Evolutionary conservation across 2,113 vertebrate genomes (phyloP).

Genomic region (Salvelinus fontinalis): DNA sequence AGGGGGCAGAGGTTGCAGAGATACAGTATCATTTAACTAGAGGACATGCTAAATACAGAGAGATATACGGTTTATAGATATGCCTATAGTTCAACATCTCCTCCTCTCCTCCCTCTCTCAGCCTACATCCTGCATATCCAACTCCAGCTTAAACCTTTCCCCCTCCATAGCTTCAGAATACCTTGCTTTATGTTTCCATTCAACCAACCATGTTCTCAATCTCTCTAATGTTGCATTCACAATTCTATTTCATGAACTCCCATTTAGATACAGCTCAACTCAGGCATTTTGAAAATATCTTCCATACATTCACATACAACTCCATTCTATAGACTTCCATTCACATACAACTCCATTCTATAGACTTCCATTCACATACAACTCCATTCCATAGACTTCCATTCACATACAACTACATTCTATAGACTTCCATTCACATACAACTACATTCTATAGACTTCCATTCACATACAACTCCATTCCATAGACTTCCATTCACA

Average conservation of each 20-base stretch:
- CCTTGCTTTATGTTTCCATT: conserved; percentile 24
- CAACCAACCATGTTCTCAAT: not conserved
- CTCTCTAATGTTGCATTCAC: not conserved
- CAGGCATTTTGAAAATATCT: conserved; percentile 20
- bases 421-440: not conserved
- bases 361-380: not conserved
- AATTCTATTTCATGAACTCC: conserved; percentile 8
- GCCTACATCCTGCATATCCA: not conserved
- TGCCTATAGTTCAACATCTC: not conserved
- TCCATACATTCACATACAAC: not conserved
- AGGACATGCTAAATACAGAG: not conserved
- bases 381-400: not conserved
- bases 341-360: conserved; percentile 7
- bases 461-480: conserved; percentile 8
- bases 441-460: not conserved
- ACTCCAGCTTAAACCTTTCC: no score
- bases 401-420: not conserved
- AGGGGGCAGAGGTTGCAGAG: conserved; percentile 44
- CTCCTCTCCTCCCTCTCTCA: not conserved
- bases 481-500: not conserved
- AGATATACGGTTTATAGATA: not conserved
- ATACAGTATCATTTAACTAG: conserved; percentile 37
- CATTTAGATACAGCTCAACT: conserved; percentile 29
- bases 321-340: not conserved
- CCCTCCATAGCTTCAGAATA: no score